Conservation (phyloP, 1,140 invertebrate genomes). For the Papilio xuthus region DNA sequence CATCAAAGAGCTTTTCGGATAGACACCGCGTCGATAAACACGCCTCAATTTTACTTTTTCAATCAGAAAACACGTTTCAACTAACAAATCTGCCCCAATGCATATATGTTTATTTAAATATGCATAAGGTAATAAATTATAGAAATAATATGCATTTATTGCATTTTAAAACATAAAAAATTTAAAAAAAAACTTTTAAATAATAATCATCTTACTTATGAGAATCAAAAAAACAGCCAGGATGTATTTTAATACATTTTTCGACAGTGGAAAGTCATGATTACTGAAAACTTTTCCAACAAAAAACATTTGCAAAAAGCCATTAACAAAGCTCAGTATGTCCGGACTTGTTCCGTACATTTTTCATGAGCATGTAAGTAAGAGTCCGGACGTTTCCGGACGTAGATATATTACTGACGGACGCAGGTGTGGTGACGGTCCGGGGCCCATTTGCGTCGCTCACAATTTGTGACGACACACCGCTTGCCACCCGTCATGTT, state of each 20-base stretch:
- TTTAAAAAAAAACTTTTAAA: not conserved
- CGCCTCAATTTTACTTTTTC: constrained; percentile 28
- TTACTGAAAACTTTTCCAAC: not conserved
- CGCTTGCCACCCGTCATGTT: constrained; percentile 14
- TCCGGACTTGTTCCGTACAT: not conserved
- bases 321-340: constrained; percentile 12
- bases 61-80: constrained; percentile 3
- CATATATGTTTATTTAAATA: not conserved
- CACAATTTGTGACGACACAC: constrained; percentile 32
- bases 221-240: not conserved
- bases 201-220: not conserved
- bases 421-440: constrained; percentile 28
- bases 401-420: constrained; percentile 34
- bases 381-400: constrained; percentile 11
- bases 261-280: not conserved
- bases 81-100: constrained; percentile 3
- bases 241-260: not conserved
- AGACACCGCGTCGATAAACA: constrained; percentile 18
- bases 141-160: too few species aligned
- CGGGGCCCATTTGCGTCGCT: constrained; percentile 34
- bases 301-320: not conserved
- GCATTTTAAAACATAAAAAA: too few species aligned
- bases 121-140: too few species aligned
- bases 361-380: constrained; percentile 25
- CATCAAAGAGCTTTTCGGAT: constrained; percentile 28